Conservation (phyloP, 2,113 vertebrate species). For the Prunella fulvescens region DNA sequence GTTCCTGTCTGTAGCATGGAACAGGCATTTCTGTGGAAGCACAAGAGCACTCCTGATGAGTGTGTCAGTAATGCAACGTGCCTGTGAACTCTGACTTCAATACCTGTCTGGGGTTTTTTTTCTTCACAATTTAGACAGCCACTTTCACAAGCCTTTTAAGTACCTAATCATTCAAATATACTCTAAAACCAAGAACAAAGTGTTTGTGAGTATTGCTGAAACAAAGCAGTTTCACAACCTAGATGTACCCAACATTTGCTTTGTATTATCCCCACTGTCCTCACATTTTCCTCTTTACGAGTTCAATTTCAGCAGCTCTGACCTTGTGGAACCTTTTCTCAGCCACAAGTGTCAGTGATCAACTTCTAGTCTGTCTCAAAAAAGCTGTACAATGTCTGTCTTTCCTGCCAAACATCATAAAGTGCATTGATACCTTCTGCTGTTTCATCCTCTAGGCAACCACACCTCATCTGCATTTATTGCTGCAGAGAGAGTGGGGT, state of each 20-base stretch:
- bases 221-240: not conserved
- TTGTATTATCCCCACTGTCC: not conserved
- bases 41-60: not conserved
- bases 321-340: not conserved
- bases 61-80: accelerated
- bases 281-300: not conserved
- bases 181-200: not conserved
- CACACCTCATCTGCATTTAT: not conserved
- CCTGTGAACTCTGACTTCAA: not conserved
- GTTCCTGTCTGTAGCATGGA: not conserved
- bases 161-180: not conserved
- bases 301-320: not conserved
- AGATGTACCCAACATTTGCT: not conserved
- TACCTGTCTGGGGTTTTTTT: not conserved
- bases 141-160: not conserved
- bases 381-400: not conserved
- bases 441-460: constrained; percentile 7
- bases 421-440: constrained; percentile 1
- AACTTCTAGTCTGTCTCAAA: not conserved
- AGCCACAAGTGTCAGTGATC: not conserved
- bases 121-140: not conserved
- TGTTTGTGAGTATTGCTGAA: not conserved
- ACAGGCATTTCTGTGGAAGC: not conserved
- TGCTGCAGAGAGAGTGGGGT: not conserved
- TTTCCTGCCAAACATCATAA: not conserved